Conservation (phyloP, 1,140 invertebrate genomes). For the Lanistes nyassanus region DNA sequence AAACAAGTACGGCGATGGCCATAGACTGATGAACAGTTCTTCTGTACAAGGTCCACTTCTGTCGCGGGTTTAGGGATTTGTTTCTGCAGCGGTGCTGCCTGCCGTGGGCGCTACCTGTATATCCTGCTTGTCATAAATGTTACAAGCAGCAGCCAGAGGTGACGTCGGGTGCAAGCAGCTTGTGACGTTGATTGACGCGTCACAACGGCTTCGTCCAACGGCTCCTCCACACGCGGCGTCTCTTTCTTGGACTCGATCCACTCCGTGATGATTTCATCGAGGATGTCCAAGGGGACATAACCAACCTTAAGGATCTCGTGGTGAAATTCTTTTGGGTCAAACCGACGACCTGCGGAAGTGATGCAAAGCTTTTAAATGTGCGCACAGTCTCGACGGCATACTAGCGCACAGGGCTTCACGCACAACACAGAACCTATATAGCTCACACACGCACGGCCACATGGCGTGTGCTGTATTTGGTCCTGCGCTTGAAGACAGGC, state of each 20-base stretch:
- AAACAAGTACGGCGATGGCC: too few relatives aligned
- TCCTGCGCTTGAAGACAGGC: too few relatives aligned
- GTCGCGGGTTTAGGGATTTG: too few relatives aligned
- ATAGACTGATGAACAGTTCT: too few relatives aligned
- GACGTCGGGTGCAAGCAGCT: neutral
- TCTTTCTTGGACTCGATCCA: conserved; percentile 41
- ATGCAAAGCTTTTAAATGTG: neutral
- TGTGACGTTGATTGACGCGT: neutral
- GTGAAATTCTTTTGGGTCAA: conserved; percentile 66
- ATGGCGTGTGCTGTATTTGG: neutral
- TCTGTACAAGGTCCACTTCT: too few relatives aligned
- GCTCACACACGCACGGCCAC: too few relatives aligned
- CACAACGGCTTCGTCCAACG: neutral
- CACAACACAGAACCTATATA: too few relatives aligned
- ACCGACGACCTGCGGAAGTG: conserved; percentile 46
- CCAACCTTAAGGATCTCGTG: conserved; percentile 56
- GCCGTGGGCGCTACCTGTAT: neutral
- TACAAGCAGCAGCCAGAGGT: neutral
- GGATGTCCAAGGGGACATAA: conserved; percentile 57
- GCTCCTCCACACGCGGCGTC: neutral
- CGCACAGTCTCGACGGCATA: too few relatives aligned
- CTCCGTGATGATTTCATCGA: conserved; percentile 52
- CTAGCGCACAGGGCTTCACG: too few relatives aligned
- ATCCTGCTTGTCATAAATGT: neutral
- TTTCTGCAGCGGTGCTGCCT: too few relatives aligned